Evolutionary conservation across 2,797 vertebrate genomes (phyloP), one percentile per base, ranked within the genome.

Genomic region (Cyclopterus lumpus): DNA sequence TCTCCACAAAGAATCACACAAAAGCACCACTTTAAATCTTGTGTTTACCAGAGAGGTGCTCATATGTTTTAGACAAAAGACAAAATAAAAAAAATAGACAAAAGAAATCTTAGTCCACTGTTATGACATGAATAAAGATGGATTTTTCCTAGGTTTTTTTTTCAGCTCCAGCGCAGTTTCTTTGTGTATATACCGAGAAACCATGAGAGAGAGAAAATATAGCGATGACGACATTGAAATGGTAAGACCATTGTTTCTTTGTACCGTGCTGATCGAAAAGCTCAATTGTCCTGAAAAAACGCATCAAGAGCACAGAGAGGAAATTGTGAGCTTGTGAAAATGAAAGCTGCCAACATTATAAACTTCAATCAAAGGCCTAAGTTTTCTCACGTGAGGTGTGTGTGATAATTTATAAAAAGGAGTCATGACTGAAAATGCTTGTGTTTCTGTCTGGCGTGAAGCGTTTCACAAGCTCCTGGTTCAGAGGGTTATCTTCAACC

Each of bases 401-500:
- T 64, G 26, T 51, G 36, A 46, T 38, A 1, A 46, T 42, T 49
- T 38, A 26, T 11, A 55, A n/a, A 63, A 54, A 49, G 10, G 11
- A 57, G 10, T 38, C 4, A 26, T 10, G 15, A 34, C 8, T 68
- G 26, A 55, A 34, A 20, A 30, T 14, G n/a, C 62, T 26, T 54
- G n/a, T 67, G 38, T 28, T 14, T 74, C 12, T 67, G 66, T 81
- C 42, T 71, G 30, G 40, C 55, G 57, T 57, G n/a, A 0, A 40
- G 11, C 6, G n/a, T 46, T 61, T 59, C 16, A 71, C 61, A 66
- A 63, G 58, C 49, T 64, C 49, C 15, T 0, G 34, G 71, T 64
- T 75, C 68, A 75, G 36, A 44, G 36, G 55, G 75, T 49, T 64
- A 75, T 80, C 86, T 60, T 49, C 51, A 30, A 53, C 36, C 54